phyloP scores from a whole-genome alignment of 2,113 vertebrate species.

The Tympanuchus pallidicinctus region DNA sequence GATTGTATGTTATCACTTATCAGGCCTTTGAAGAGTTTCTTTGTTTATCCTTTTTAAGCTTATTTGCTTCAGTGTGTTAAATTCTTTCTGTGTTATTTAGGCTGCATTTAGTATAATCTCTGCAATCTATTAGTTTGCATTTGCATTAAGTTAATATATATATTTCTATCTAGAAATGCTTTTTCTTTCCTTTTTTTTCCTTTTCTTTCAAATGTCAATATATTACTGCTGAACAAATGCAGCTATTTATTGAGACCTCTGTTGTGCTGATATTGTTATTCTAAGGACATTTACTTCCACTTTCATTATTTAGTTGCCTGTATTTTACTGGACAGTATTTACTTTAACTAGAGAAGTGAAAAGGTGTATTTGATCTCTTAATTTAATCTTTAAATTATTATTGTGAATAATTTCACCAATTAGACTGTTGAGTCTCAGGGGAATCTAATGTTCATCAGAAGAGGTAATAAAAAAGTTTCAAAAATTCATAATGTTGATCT shows the following conservation, averaged over 20 bases:
- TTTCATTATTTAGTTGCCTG: neutral
- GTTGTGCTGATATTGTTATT: neutral
- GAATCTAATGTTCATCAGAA: neutral
- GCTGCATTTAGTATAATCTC: neutral
- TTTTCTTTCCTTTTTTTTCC: neutral
- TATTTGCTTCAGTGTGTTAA: neutral
- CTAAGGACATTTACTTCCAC: neutral
- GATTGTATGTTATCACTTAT: neutral
- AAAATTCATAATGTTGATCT: neutral
- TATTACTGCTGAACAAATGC: neutral
- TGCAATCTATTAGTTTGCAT: neutral
- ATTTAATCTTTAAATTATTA: neutral
- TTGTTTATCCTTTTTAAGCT: neutral
- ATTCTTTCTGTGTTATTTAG: neutral
- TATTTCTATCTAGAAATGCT: neutral
- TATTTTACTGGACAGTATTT: neutral
- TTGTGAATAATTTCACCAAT: neutral
- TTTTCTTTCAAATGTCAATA: neutral
- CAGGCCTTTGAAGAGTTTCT: neutral
- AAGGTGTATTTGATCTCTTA: neutral
- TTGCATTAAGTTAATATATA: neutral
- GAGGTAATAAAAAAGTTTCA: neutral
- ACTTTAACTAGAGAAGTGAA: neutral
- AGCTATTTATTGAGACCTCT: neutral
- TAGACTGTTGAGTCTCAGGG: neutral